These are phyloP conservation scores for Saturnia pavonia DNA, from an alignment of 2,888 invertebrate genomes.

Conservation along the genomic window DNA sequence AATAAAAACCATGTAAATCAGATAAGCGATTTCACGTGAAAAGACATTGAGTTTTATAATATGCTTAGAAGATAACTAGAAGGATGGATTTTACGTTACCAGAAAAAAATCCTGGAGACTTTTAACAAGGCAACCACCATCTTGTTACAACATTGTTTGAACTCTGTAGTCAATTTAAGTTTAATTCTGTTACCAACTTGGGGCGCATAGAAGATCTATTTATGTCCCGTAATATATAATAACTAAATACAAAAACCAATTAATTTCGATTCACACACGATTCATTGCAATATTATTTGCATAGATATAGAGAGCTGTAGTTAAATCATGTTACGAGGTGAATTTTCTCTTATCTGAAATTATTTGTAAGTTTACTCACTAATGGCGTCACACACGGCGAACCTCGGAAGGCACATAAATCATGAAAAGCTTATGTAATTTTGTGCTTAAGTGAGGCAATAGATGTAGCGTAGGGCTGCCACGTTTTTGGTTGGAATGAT, in stretches of 20 bases:
- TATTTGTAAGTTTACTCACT: neutral
- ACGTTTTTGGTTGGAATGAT: neutral
- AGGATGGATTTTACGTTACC: no score
- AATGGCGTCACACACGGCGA: slow-evolving; percentile 8
- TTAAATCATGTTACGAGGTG: neutral
- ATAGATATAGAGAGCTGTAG: neutral
- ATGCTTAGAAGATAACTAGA: no score
- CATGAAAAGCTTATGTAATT: slow-evolving; percentile 11
- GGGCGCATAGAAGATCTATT: no score
- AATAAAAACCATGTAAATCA: no score
- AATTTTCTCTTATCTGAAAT: neutral
- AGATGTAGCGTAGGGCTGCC: neutral
- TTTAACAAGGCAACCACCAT: no score
- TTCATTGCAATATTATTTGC: neutral
- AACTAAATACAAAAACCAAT: neutral
- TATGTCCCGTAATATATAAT: neutral
- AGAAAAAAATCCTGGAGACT: no score
- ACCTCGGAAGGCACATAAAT: slow-evolving; percentile 5
- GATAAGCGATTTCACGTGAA: no score
- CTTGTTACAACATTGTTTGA: no score
- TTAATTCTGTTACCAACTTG: no score
- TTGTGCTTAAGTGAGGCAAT: slow-evolving; percentile 2
- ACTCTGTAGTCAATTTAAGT: no score
- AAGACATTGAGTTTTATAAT: no score
- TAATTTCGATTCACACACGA: neutral